Base-by-base conservation (phyloP, 2,888 invertebrate species). In the Zelleria hepariella region DNA sequence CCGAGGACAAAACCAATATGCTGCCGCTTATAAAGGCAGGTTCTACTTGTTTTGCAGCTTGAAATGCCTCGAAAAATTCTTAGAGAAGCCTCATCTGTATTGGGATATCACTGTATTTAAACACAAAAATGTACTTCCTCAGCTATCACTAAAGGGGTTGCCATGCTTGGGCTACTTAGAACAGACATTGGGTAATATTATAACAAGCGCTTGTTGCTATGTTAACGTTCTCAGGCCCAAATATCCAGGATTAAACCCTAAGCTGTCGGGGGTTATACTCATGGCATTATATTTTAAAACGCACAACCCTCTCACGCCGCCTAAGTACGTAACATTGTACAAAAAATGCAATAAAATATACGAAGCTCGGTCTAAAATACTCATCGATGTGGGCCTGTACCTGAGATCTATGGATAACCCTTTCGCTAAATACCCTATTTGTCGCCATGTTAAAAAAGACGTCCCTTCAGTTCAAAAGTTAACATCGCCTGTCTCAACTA, bases 81-180 rank as follows among this genome's bases (percentile, higher is more conserved):
- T 91, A 62, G 67, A 71, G 0, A 81, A 78, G 63, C 92, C 92
- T 0, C 72, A 83, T 47, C 69, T 82, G 42, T 93, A 90, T 71
- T 82, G 75, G 58, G 77, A 84, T 62, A 77, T 86, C n/a, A 68
- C 70, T 2, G 83, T 92, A 0, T 86, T 84, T 62, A 80, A 79
- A 52, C 70, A 75, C 26, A 68, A 73, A 0, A 71, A 70, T 57
- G 61, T 68, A 1, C 86, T 90, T 60, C 82, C 90, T 0, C 66
- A 78, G 6, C 61, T 92, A 18, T 72, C 78, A 23, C 69, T 91
- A 53, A 78, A 82, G 10, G 78, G 77, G 49, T 72, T 93, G 26
- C 92, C 93, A 0, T 72, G 88, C 59, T 67, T 92, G 18, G 92
- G 92, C 1, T 91, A 91, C 71, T 74, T 93, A 21, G 92, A 93